A percentile compares a stretch with the other conserved stretches of the same genome.
These are phyloP conservation scores for Himalopsyche tibetana DNA, from an alignment of 2,888 invertebrate genomes.

Conservation along the genomic window DNA sequence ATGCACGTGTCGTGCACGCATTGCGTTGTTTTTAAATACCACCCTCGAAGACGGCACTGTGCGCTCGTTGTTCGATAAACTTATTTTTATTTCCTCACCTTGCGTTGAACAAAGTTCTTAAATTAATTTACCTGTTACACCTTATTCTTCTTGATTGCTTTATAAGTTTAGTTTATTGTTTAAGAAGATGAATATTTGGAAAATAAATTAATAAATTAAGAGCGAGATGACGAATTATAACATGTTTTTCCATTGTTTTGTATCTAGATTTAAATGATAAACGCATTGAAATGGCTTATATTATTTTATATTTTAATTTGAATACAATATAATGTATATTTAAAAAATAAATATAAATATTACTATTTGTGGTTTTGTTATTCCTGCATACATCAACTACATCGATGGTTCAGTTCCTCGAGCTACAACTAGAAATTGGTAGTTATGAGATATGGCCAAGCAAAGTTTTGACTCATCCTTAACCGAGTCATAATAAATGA, in stretches of 20 bases:
- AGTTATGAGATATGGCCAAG: no score
- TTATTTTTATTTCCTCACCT: background rate
- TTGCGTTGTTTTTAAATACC: background rate
- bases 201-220: background rate
- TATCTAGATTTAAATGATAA: constrained; percentile 43
- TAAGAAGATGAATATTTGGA: constrained; percentile 42
- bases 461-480: no score
- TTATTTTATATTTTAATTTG: constrained; percentile 56
- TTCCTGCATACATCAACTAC: no score
- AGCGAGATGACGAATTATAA: constrained; percentile 7
- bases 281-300: constrained; percentile 33
- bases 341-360: constrained; percentile 57
- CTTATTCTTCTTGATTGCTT: constrained; percentile 2
- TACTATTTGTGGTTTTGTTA: constrained; percentile 47
- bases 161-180: constrained; percentile 2
- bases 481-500: no score
- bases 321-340: constrained; percentile 52
- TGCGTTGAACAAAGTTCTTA: constrained; percentile 32
- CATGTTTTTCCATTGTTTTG: constrained; percentile 41
- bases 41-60: background rate
- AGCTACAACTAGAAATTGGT: no score
- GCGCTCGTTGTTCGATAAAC: background rate
- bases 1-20: background rate
- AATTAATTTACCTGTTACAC: constrained; percentile 28
- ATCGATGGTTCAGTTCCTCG: no score